Base-by-base conservation (phyloP, 1,140 invertebrate genomes). In the Euwallacea similis region DNA sequence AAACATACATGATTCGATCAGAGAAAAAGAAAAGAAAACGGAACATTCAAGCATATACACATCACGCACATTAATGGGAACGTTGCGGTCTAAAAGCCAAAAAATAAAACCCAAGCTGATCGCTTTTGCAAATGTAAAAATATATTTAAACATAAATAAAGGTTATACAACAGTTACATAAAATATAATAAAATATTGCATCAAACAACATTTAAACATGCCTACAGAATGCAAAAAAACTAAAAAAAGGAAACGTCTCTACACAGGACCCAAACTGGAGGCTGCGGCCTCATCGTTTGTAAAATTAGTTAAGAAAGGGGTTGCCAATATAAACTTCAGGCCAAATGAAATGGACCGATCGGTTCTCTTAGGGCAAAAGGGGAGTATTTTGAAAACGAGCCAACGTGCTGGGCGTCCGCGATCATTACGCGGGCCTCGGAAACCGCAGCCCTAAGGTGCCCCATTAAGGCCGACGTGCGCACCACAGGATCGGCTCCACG, bases 141-240 rank as follows among this genome's bases (percentile, higher is more conserved):
- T 81, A 81, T 81, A 81, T 81, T 81, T 81, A 77, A 81, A 81
- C 80, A 81, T 81, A 81, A 81, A 81, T 81, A 81, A 79, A 79
- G 73, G 78, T 79, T 79, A 79, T 77, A 80, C 79, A 80, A 80
- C 79, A 80, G 75, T 80, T 72, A 80, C 78, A 80, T 80, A 80
- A 80, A 80, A 80, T 80, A 80, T 79, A 75, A 78, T 78, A 79
- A 79, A 71, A 80, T 81, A 81, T 81, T 81, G 80, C 80, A 80
- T 81, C 76, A 78, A 80, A 79, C 79, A 81, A 81, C 79, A 81
- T 77, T 59, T 71, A 66, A 79, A 80, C 79, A 80, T 81, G 79
- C 79, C 65, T 76, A 76, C 61, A 61, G 44, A 78, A 78, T 78
- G 77, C 77, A 78, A 74, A 76, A 77, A 76, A 77, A 79, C 75